Percentiles rank a stretch among this genome's conserved stretches.
Conservation (phyloP, 2,113 vertebrate genomes). For the Cromileptes altivelis region DNA sequence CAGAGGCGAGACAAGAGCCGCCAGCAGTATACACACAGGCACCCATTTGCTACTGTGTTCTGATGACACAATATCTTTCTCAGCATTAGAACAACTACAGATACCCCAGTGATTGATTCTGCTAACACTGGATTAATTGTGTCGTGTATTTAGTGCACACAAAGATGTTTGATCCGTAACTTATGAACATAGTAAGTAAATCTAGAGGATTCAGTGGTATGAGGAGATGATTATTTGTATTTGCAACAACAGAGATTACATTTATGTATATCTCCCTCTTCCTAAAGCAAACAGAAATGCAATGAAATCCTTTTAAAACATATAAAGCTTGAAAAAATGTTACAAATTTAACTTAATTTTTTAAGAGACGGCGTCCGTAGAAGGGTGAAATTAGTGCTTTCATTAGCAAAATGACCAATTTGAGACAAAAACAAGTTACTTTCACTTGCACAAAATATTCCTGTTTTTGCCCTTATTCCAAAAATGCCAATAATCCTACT, state of each 20-base stretch:
- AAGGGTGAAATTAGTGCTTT: no score
- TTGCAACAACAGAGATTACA: neutral
- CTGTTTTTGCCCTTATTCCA: no score
- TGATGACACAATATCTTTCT: conserved; percentile 66
- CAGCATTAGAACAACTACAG: conserved; percentile 51
- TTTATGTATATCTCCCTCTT: neutral
- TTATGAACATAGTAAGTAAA: conserved; percentile 31
- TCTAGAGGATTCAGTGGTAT: conserved; percentile 14
- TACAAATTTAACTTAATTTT: no score
- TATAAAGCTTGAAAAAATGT: no score
- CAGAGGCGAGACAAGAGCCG: conserved; percentile 64
- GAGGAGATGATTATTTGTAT: conserved; percentile 23
- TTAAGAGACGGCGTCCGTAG: no score
- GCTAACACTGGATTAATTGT: conserved; percentile 9
- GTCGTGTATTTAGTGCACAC: conserved; percentile 29
- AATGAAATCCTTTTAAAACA: neutral
- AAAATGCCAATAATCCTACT: no score
- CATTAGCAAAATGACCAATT: no score
- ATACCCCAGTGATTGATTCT: conserved; percentile 42
- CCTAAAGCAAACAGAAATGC: neutral
- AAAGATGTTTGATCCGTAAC: conserved; percentile 43
- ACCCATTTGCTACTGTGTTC: conserved; percentile 58
- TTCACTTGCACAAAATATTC: no score
- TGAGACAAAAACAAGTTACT: no score
- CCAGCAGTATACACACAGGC: conserved; percentile 58